Evolutionary conservation across 2,888 invertebrate genomes (phyloP), one percentile per base, ranked within the genome.

Genomic region (Hirtodrosophila trivittata): DNA sequence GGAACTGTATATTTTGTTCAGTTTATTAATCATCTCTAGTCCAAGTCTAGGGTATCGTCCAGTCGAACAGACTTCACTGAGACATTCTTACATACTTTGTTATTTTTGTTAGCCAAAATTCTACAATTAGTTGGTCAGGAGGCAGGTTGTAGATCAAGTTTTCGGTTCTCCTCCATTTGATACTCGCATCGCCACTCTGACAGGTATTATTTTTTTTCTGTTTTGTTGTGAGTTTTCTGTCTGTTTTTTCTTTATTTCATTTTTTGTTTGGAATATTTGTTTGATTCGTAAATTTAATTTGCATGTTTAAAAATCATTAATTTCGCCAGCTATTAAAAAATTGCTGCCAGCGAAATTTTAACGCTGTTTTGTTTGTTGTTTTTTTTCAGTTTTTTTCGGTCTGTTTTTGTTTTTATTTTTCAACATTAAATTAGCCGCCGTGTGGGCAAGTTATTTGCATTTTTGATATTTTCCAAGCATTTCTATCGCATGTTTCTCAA

Each of bases 231-330:
- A 35, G 33, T 38, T 51, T 35, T 9, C 55, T 47, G 32, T 25
- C 30, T 35, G 33, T 35, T 42, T 52, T 41, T 30, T 49, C 55
- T 26, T 39, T 35, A 26, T 42, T 28, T 12, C 21, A n/a, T 32
- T 42, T 42, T 63, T 59, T 56, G 50, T 46, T 70, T 46, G 32
- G 43, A 41, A 13, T 55, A 49, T 43, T 28, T 58, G 38, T 54
- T 62, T 41, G 35, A 52, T 60, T 73, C 43, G 21, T 18, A 46
- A 58, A 65, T 63, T 69, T 77, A 77, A 77, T 75, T 75, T 77
- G 66, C 75, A 74, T 77, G 64, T 74, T 77, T 74, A 52, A 66
- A 75, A 77, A 70, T 73, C 66, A 70, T 77, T 75, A 75, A 77
- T 69, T 77, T 21, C 49, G 66, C 45, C 39, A 38, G 73, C 75